Evolutionary conservation across 2,113 vertebrate species (phyloP).

Genomic region (Rhizomys pruinosus): DNA sequence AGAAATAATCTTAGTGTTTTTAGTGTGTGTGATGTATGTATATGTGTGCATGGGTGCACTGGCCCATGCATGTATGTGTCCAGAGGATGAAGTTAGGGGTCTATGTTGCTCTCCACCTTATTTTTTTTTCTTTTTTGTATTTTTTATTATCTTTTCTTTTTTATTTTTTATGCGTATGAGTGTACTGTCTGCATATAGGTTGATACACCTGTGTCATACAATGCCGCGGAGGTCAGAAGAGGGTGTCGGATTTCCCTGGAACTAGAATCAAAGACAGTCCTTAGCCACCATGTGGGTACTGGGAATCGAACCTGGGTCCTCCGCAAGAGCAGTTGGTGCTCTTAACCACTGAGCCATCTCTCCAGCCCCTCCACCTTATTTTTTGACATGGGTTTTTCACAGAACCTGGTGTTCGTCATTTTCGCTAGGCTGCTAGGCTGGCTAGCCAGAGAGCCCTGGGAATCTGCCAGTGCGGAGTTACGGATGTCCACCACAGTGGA

Average conservation of each 20-base stretch:
- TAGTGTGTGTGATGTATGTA: background rate
- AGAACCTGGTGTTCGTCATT: background rate
- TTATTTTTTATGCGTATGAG: no score
- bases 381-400: background rate
- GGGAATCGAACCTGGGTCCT: no score
- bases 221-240: no score
- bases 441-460: background rate
- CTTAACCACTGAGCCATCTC: no score
- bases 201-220: no score
- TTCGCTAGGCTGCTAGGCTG: background rate
- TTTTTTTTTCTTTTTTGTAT: background rate
- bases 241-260: no score
- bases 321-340: no score
- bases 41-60: background rate
- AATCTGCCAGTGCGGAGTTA: no score
- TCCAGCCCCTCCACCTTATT: no score
- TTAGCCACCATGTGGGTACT: no score
- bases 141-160: background rate
- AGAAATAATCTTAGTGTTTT: slow-evolving; percentile 14
- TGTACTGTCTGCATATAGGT: no score
- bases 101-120: background rate
- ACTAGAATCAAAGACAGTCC: no score
- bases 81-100: background rate
- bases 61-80: background rate
- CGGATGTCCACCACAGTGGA: background rate